These are phyloP conservation scores for Lepas anatifera DNA, from an alignment of 2,888 invertebrate genomes.

Conservation along the genomic window DNA sequence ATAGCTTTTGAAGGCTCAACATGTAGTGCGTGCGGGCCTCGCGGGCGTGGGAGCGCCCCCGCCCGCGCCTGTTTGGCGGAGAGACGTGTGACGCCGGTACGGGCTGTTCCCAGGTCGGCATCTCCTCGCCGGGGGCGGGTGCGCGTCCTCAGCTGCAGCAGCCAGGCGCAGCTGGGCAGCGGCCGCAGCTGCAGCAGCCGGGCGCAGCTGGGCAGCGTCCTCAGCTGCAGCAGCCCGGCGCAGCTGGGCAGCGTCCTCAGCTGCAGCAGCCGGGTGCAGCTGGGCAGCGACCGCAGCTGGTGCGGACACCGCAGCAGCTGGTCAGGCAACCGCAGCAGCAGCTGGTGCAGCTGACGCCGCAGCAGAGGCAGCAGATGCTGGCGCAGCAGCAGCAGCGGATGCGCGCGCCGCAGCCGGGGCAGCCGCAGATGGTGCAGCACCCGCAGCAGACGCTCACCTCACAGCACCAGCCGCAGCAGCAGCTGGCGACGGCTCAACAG, in stretches of 20 bases:
- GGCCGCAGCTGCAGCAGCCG: slow-evolving; percentile 19
- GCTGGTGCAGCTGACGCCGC: slow-evolving; percentile 48
- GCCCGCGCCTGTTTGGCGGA: too few relatives aligned
- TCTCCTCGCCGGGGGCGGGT: too few relatives aligned
- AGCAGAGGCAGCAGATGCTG: slow-evolving; percentile 68
- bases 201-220: slow-evolving; percentile 18
- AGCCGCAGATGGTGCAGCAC: too few relatives aligned
- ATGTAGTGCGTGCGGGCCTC: too few relatives aligned
- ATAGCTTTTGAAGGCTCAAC: too few relatives aligned
- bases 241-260: slow-evolving; percentile 59
- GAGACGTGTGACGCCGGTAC: too few relatives aligned
- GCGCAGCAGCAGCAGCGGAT: slow-evolving; percentile 63
- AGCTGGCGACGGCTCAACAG: slow-evolving; percentile 45
- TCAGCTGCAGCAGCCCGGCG: slow-evolving; percentile 25
- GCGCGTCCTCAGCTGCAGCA: too few relatives aligned
- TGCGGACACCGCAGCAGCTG: slow-evolving; percentile 20
- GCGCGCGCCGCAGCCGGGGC: slow-evolving; percentile 44
- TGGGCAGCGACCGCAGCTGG: slow-evolving; percentile 18
- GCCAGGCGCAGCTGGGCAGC: slow-evolving; percentile 18
- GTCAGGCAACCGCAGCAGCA: slow-evolving; percentile 18
- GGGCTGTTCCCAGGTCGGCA: too few relatives aligned
- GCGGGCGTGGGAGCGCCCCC: too few relatives aligned
- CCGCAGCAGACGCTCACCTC: too few relatives aligned
- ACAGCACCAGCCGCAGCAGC: slow-evolving; percentile 68
- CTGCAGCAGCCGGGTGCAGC: slow-evolving; percentile 60